Base-by-base conservation (phyloP, 1,140 invertebrate species). In the Drosophila bifasciata region DNA sequence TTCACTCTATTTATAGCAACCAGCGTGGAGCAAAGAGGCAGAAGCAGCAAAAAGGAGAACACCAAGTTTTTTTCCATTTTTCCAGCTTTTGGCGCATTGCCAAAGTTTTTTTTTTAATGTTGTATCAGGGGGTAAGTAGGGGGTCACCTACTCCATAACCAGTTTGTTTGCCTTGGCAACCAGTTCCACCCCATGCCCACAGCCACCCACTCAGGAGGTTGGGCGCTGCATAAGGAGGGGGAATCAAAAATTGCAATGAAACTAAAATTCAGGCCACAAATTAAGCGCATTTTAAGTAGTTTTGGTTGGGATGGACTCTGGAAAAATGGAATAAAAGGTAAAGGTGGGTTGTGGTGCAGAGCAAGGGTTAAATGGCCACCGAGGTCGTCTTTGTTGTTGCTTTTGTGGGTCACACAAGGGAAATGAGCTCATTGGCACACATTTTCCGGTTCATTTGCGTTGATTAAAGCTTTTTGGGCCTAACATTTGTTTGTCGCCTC, bases 371-470 rank as follows among this genome's bases (percentile, higher is more conserved):
- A 85, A 77, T 80, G 68, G 56, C 70, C 75, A 64, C 21, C 81
- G 80, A 85, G 81, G 80, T 85, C 81, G 68, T 61, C 58, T 85
- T 69, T 84, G 64, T 79, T 76, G 64, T 9, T 32, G 57, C 53
- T 58, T 73, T 67, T 55, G 68, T 76, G 63, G 79, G 79, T 84
- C 70, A 85, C 44, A 66, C 61, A 79, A 77, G 63, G 81, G 81
- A 86, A 86, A 86, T 86, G 81, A 86, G 83, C 81, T 86, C 81
- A 86, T 88, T 85, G 64, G 73, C 77, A 77, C 80, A 86, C 83
- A 86, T 86, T 86, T 86, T 86, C 83, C 81, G 75, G 77, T 86
- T 85, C 81, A 86, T 86, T 86, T 86, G 64, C 83, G 81, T 86
- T 86, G 83, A 86, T 86, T 85, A 85, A 86, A 79, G 58, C 77